Evolutionary conservation across 1,140 invertebrate genomes (phyloP).

Genomic region (Bombus confusus): DNA sequence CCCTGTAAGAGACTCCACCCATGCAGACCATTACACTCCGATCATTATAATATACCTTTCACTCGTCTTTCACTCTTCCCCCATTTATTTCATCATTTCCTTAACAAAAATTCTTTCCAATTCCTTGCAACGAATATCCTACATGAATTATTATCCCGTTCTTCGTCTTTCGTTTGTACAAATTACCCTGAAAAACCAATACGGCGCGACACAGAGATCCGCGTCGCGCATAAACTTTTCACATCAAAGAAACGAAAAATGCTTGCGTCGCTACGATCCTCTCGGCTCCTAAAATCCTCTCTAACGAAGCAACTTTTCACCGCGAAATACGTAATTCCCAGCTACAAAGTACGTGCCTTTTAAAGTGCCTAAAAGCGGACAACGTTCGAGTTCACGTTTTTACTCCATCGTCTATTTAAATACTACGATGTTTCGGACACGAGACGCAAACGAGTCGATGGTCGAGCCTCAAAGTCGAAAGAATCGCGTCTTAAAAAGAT

Average conservation of each 20-base stretch:
- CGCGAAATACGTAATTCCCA: background rate
- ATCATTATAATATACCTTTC: slow-evolving; percentile 1
- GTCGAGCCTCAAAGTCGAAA: background rate
- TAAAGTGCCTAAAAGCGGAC: background rate
- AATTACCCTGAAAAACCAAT: background rate
- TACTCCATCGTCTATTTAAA: too few species aligned
- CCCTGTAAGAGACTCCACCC: slow-evolving; percentile 28
- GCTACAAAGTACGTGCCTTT: background rate
- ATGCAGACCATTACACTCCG: background rate
- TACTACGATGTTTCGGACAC: too few species aligned
- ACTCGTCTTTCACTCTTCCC: background rate
- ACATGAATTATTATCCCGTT: too few species aligned
- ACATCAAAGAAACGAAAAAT: background rate
- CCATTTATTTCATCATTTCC: too few species aligned
- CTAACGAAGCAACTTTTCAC: background rate
- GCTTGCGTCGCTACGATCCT: background rate
- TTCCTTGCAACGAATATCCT: background rate
- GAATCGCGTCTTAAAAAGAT: background rate
- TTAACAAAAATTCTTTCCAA: background rate
- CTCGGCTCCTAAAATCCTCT: background rate
- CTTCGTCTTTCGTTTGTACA: background rate
- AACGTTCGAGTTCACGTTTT: too few species aligned
- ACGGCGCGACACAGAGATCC: background rate
- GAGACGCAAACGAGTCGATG: too few species aligned
- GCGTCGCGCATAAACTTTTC: background rate